Evolutionary conservation across 2,113 vertebrate species (phyloP), one percentile per base, ranked within the genome.

Genomic region (Sinocyclocheilus rhinocerous): DNA sequence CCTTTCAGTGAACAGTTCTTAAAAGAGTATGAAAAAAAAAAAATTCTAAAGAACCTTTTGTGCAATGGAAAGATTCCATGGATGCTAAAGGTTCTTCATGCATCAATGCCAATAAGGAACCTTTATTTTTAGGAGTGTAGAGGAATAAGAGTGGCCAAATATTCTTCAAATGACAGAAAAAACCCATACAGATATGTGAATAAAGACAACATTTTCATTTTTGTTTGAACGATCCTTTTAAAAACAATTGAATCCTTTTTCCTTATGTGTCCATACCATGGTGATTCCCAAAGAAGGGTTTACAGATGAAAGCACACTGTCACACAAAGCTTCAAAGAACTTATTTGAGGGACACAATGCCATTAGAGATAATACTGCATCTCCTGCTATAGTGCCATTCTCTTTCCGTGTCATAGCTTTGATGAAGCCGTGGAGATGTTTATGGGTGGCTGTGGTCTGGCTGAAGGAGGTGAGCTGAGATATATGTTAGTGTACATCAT

Each of bases 401-500:
- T 83, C 50, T 39, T 22, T 72, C 33, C 4, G 0, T 72, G 33
- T 18, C 33, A 22, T 39, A 59, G 61, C 81, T 87, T 84, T 84
- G 65, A 87, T 79, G 81, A 59, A 78, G 24, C 81, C 45, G 42
- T 3, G 2, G 73, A 78, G 81, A 57, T 87, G 63, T 87, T 84
- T 87, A 79, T 45, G 73, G 16, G 55, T 65, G 29, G 36, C 12
- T 72, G 50, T 39, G 39, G 80, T 84, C 16, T 63, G 81, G 50
- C 59, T 72, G 69, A 84, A 77, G 48, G 81, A 83, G 87, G 50
- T 85, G 52, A 83, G 39, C 79, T 36, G 79, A 67, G 80, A 82
- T 52, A 52, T 52, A 16, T 72, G 42, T 88, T 85, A 83, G 39
- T 50, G 50, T 24, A 29, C 76, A 70, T 63, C 55, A 72, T 85